These are phyloP conservation scores for Argyresthia albistria DNA, from an alignment of 2,888 invertebrate species.

Conservation along the genomic window DNA sequence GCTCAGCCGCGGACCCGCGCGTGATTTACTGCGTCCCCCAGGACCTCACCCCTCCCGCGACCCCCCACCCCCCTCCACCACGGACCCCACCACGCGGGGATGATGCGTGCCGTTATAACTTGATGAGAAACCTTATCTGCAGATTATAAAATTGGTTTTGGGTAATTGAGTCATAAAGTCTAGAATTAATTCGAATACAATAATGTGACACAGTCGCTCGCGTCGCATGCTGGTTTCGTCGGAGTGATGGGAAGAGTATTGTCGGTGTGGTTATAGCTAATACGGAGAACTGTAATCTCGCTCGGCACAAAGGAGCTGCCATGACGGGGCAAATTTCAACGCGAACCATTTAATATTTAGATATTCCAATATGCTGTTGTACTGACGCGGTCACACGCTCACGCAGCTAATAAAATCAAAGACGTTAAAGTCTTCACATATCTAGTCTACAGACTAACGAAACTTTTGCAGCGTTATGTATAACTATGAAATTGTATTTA, in stretches of 20 bases:
- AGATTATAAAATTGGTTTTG: conserved; percentile 65
- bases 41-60: too few relatives aligned
- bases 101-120: conserved; percentile 55
- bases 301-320: conserved; percentile 59
- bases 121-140: conserved; percentile 66
- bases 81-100: conserved; percentile 23
- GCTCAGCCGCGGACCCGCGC: conserved; percentile 49
- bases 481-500: too few relatives aligned
- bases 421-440: too few relatives aligned
- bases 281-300: conserved; percentile 60
- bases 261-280: conserved; percentile 28
- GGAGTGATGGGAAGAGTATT: conserved; percentile 1
- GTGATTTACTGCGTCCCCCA: conserved; percentile 34
- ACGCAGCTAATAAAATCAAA: too few relatives aligned
- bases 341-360: conserved; percentile 68
- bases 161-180: conserved; percentile 61
- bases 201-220: conserved; percentile 13
- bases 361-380: conserved; percentile 52
- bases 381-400: conserved; percentile 25
- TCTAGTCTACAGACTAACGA: too few relatives aligned
- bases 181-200: conserved; percentile 15
- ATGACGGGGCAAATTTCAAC: conserved; percentile 60
- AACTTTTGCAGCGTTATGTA: too few relatives aligned
- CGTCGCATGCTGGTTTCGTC: conserved; percentile 2
- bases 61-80: conserved; percentile 3